phyloP scores from a whole-genome alignment of 2,797 vertebrate species.

The Tokudaia tokunoshimensis region DNA sequence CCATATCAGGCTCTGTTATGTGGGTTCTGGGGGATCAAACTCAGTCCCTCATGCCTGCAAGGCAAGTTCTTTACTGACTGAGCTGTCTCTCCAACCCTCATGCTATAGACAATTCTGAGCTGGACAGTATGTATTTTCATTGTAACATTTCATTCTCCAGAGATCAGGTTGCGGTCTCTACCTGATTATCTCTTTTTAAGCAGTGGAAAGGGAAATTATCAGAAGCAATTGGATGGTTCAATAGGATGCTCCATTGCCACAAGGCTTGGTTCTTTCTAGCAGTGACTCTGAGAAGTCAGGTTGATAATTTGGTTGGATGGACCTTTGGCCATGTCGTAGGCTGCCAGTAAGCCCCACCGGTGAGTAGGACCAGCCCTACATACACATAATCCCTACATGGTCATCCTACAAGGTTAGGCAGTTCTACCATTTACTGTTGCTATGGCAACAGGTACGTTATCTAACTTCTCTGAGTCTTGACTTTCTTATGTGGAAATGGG shows the following conservation, averaged over 20 bases:
- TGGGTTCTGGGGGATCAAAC: neutral
- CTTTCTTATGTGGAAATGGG: slow-evolving; percentile 52
- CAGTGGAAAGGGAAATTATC: too few relatives aligned
- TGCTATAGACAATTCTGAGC: neutral
- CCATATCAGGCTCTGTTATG: neutral
- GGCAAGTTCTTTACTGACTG: neutral
- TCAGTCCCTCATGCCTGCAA: neutral
- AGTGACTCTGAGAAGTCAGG: neutral
- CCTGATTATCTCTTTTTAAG: neutral
- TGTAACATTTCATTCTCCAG: slow-evolving; percentile 7
- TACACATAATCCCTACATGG: neutral
- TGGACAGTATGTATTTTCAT: neutral
- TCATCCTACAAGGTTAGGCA: neutral
- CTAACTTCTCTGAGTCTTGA: slow-evolving; percentile 30
- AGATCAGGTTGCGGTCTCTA: neutral
- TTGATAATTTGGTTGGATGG: neutral
- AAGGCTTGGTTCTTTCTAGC: neutral
- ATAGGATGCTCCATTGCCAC: too few relatives aligned
- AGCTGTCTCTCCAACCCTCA: neutral
- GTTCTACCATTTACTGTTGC: neutral
- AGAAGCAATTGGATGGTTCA: too few relatives aligned
- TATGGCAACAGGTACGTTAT: neutral
- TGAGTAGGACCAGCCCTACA: neutral
- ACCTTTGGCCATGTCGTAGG: neutral
- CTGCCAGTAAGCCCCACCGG: neutral